Percentiles rank a stretch among this genome's conserved stretches.
These are phyloP conservation scores for Zaprionus kolodkinae DNA, from an alignment of 1,140 invertebrate genomes.

Conservation along the genomic window DNA sequence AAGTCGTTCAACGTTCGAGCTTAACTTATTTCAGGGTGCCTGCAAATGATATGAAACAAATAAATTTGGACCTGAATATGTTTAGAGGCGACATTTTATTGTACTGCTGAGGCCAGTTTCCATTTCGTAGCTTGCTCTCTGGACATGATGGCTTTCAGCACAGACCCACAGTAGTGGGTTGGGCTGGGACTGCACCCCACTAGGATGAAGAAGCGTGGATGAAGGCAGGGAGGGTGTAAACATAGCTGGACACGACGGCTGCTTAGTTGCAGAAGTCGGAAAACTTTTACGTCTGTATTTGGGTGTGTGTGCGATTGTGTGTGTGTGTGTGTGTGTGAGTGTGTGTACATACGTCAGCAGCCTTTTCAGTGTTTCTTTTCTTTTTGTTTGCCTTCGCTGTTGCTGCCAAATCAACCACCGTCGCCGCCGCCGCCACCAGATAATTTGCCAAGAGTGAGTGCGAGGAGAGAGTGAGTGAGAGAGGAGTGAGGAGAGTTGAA, in stretches of 20 bases:
- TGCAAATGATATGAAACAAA: constrained; percentile 66
- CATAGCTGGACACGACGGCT: constrained; percentile 45
- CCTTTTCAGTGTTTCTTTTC: constrained; percentile 64
- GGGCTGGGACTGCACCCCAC: constrained; percentile 21
- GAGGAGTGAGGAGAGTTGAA: constrained; percentile 18
- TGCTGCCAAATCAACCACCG: constrained; percentile 74
- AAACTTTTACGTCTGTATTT: not conserved
- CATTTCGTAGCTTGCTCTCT: constrained; percentile 17
- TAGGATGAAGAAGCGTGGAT: no score
- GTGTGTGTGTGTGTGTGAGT: constrained; percentile 21
- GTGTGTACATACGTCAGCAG: constrained; percentile 67
- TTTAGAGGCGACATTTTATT: constrained; percentile 16
- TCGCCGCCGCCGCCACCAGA: constrained; percentile 46
- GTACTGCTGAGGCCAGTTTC: constrained; percentile 12
- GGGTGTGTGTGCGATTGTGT: not conserved
- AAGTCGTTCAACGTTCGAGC: not conserved
- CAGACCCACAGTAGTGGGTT: constrained; percentile 39
- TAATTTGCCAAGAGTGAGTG: constrained; percentile 73
- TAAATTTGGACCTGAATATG: constrained; percentile 36
- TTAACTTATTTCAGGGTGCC: not conserved
- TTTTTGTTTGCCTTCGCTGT: constrained; percentile 47
- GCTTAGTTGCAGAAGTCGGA: constrained; percentile 38
- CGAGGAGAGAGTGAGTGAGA: constrained; percentile 28
- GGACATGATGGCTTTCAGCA: constrained; percentile 36
- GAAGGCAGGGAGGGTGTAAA: constrained; percentile 37